A percentile compares a stretch with the other conserved stretches of the same genome.
Conservation (phyloP, 2,113 vertebrate species). For the Gobiocypris rarus region DNA sequence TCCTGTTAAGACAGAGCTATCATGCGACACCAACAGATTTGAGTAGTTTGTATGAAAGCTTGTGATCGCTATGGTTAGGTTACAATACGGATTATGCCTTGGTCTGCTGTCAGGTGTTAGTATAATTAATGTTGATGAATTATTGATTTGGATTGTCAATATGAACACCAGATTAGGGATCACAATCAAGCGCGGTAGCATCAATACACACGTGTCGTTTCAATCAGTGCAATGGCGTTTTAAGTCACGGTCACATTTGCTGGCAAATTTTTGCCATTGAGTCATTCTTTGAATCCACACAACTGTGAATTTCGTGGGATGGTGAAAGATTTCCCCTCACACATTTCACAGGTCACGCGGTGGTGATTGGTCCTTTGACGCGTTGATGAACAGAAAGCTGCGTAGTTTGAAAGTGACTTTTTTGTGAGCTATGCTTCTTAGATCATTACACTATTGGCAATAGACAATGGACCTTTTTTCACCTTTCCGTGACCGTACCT, state of each 20-base stretch:
- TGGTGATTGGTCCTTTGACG: no score
- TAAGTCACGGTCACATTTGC: neutral
- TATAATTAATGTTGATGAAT: conserved; percentile 13
- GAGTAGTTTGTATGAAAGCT: neutral
- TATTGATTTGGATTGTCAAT: conserved; percentile 9
- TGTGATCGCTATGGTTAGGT: neutral
- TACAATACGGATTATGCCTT: neutral
- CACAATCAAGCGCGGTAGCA: neutral
- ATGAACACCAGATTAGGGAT: neutral
- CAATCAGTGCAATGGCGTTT: neutral
- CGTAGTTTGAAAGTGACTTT: no score
- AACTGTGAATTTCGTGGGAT: neutral
- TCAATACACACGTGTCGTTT: neutral
- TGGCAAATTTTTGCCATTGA: neutral
- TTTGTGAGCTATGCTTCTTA: no score
- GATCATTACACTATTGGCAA: neutral
- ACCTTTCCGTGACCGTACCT: neutral
- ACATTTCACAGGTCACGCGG: no score
- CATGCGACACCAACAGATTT: conserved; percentile 8
- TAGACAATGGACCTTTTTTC: neutral
- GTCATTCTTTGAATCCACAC: neutral
- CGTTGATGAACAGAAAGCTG: no score
- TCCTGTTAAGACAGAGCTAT: neutral
- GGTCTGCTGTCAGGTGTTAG: neutral
- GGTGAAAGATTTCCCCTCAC: no score